Base-by-base conservation (phyloP, 2,888 invertebrate species). In the Synergus japonicus region DNA sequence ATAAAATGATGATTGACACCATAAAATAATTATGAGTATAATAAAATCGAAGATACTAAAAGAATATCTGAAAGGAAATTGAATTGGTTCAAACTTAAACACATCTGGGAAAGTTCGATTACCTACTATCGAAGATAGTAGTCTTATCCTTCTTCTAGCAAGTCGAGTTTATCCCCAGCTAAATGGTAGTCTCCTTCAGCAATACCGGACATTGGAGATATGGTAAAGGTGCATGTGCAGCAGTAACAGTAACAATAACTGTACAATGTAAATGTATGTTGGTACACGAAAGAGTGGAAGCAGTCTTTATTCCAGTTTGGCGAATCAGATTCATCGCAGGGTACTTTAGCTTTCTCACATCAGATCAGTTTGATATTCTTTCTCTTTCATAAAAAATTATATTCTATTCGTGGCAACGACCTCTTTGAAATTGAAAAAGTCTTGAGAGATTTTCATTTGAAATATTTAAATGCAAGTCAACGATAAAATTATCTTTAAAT, bases 231-330 rank as follows among this genome's bases (percentile, higher is more conserved):
- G 43, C 66, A 78, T 73, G 65, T 60, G 43, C 15, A 80, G 79
- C 77, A 80, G 78, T 79, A 73, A 80, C 85, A 77, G 82, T 84
- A 85, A 85, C 86, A 85, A 83, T 86, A 83, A 84, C 84, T 81
- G 83, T 80, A 64, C 65, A 73, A 69, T 78, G 78, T 76, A 79
- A 81, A 76, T 78, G 78, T 81, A 81, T 69, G 80, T 80, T 60
- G 78, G 54, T 63, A 76, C 37, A 77, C 49, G 67, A 58, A 43
- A 79, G 78, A 77, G 80, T 79, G 58, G 76, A 64, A 76, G 67
- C 76, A 54, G 60, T 54, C 66, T 76, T 78, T 63, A 37, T n/a
- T 41, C 15, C 37, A 8, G 65, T 0, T n/a, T n/a, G 7, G 44
- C 67, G 46, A 67, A 67, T 67, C 46, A 46, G 67, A 44, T 67